These are phyloP conservation scores for Leucozona laternaria DNA, from an alignment of 2,888 invertebrate species.

Conservation along the genomic window DNA sequence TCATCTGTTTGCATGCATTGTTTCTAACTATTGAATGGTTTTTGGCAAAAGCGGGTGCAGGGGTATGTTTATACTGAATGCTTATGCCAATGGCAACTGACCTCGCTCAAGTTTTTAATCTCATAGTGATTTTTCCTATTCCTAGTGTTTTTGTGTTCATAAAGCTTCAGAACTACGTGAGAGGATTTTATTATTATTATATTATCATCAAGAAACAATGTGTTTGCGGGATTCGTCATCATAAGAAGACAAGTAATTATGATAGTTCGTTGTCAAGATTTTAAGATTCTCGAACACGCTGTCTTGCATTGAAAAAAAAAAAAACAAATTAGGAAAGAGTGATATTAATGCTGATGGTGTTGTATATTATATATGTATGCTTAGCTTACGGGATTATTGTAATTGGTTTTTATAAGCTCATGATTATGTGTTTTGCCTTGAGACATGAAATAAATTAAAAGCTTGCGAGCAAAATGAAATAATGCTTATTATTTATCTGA, in stretches of 20 bases:
- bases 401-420: constrained; percentile 39
- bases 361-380: constrained; percentile 26
- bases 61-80: constrained; percentile 18
- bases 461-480: neutral
- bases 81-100: constrained; percentile 70
- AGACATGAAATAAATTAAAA: neutral
- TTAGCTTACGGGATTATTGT: constrained; percentile 37
- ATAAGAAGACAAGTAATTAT: constrained; percentile 58
- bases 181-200: constrained; percentile 57
- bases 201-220: constrained; percentile 50
- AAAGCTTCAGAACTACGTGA: constrained; percentile 62
- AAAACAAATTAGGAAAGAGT: constrained; percentile 19
- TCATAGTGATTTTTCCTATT: constrained; percentile 47
- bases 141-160: constrained; percentile 52
- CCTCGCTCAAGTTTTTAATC: constrained; percentile 71
- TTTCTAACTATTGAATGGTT: constrained; percentile 12
- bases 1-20: constrained; percentile 26
- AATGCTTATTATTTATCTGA: neutral
- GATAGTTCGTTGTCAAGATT: constrained; percentile 66
- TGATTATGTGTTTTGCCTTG: neutral
- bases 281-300: constrained; percentile 64
- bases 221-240: constrained; percentile 53
- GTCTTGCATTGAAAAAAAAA: constrained; percentile 50
- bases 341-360: constrained; percentile 31
- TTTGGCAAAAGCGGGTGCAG: neutral